Percentiles rank a stretch among this genome's conserved stretches.
Evolutionary conservation across 2,888 invertebrate species (phyloP).

Genomic region (Theretra japonica): DNA sequence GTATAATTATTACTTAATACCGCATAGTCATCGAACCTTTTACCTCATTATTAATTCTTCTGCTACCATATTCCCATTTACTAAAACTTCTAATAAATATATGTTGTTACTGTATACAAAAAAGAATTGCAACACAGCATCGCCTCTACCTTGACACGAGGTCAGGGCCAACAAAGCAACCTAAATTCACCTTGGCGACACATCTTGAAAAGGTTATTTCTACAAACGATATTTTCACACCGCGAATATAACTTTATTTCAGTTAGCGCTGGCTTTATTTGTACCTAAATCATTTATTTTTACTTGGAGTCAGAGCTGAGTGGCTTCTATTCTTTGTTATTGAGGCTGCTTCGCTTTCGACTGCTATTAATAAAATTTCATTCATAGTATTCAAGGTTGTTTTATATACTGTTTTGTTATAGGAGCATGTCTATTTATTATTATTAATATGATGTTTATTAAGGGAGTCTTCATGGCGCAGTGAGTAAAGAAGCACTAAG

Average conservation of each 20-base stretch:
- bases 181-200: background rate
- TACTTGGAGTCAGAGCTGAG: background rate
- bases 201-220: background rate
- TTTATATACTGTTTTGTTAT: background rate
- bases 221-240: background rate
- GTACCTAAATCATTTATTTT: background rate
- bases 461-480: too few relatives aligned
- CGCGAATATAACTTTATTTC: background rate
- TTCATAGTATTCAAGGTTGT: background rate
- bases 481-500: too few relatives aligned
- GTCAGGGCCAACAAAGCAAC: background rate
- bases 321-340: background rate
- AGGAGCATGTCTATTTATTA: too few relatives aligned
- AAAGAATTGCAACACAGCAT: background rate
- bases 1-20: too few relatives aligned
- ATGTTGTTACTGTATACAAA: too few relatives aligned
- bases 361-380: background rate
- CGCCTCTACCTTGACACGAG: background rate
- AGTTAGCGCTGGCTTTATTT: background rate
- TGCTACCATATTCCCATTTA: too few relatives aligned
- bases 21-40: too few relatives aligned
- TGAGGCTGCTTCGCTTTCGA: background rate
- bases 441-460: too few relatives aligned
- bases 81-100: too few relatives aligned
- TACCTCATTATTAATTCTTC: too few relatives aligned